Evolutionary conservation across 1,140 invertebrate genomes (phyloP).

Genomic region (Ips typographus): DNA sequence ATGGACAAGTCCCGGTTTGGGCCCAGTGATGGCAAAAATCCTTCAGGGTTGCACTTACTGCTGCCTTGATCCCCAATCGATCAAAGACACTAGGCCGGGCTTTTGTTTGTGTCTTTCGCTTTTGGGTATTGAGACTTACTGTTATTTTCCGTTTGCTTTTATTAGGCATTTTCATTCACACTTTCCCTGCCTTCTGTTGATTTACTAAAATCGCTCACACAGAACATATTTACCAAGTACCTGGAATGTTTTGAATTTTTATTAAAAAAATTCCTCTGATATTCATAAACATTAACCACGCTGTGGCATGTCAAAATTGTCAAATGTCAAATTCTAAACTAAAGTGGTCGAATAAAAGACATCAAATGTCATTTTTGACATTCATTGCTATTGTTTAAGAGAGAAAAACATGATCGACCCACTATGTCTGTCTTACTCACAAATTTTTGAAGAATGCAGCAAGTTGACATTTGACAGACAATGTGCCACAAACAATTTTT

Average conservation of each 20-base stretch:
- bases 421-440: too few species aligned
- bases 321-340: too few species aligned
- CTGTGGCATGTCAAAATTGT: too few species aligned
- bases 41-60: constrained; percentile 55
- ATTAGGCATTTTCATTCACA: constrained; percentile 67
- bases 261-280: neutral
- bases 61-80: constrained; percentile 70
- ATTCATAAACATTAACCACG: too few species aligned
- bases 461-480: too few species aligned
- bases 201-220: constrained; percentile 16
- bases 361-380: too few species aligned
- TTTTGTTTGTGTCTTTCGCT: constrained; percentile 58
- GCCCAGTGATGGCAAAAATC: constrained; percentile 76
- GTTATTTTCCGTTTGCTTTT: constrained; percentile 76
- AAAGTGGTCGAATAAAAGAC: too few species aligned
- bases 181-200: constrained; percentile 19
- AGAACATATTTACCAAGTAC: constrained; percentile 26
- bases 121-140: constrained; percentile 68
- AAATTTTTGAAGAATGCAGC: too few species aligned
- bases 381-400: too few species aligned
- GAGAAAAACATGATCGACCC: too few species aligned
- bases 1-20: constrained; percentile 71
- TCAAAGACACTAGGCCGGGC: constrained; percentile 76
- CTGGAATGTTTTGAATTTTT: neutral
- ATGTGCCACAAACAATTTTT: too few species aligned